Percentiles rank a stretch among this genome's conserved stretches.
phyloP scores from a whole-genome alignment of 2,113 vertebrate genomes.

The Calonectris borealis region DNA sequence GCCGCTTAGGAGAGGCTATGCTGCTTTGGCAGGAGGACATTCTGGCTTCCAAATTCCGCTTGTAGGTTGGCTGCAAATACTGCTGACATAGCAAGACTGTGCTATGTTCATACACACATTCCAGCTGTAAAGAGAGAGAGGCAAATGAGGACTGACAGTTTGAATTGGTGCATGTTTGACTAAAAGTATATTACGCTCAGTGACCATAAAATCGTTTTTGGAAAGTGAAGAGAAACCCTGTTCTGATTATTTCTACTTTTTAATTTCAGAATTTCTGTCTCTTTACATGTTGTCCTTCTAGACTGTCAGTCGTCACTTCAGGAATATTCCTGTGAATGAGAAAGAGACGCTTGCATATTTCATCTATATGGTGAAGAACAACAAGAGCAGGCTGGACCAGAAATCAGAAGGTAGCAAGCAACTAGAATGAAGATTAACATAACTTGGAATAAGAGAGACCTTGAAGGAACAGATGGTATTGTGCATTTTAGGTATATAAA shows the following conservation, averaged over 20 bases:
- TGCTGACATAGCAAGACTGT: conserved; percentile 31
- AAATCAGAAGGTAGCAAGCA: conserved; percentile 89
- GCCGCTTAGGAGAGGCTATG: neutral
- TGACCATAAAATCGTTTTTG: neutral
- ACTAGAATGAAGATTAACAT: conserved; percentile 78
- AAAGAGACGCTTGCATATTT: conserved; percentile 98
- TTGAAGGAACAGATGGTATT: conserved; percentile 53
- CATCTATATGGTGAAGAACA: conserved; percentile 99
- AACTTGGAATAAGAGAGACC: neutral
- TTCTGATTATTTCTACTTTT: neutral
- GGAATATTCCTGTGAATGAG: conserved; percentile 97
- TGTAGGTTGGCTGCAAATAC: conserved; percentile 50
- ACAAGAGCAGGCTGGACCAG: conserved; percentile 96
- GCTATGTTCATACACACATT: neutral
- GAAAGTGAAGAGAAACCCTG: neutral
- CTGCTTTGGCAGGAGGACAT: conserved; percentile 48
- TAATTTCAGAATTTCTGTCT: conserved; percentile 18
- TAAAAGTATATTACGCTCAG: neutral
- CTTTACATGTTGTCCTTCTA: conserved; percentile 53
- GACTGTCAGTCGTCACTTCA: conserved; percentile 98
- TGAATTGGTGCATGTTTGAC: conserved; percentile 1
- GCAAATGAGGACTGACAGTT: conserved; percentile 38
- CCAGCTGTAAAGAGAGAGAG: conserved; percentile 36
- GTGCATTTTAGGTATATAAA: conserved; percentile 56
- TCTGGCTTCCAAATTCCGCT: conserved; percentile 52